phyloP scores from a whole-genome alignment of 92 coral and sea anemone genomes.

The Paragorgia papillata region DNA sequence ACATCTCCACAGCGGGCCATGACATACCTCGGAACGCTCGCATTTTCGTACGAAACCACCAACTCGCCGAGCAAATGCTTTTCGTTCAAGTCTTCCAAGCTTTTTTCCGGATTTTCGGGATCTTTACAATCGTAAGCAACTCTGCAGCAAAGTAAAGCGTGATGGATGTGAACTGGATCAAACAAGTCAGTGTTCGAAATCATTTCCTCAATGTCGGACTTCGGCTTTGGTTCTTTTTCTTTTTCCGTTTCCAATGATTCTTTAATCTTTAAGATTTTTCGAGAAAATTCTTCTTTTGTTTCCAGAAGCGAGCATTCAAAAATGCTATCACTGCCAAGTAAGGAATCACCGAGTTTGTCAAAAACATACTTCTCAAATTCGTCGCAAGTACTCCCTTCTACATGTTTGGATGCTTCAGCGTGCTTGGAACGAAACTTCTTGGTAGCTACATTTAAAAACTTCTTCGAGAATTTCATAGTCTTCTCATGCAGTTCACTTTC shows the following conservation, averaged over 20 bases:
- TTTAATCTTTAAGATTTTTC: not conserved
- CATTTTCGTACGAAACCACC: not conserved
- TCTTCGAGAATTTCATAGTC: no score
- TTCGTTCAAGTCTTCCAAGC: slow-evolving; percentile 4
- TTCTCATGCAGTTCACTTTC: no score
- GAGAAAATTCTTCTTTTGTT: not conserved
- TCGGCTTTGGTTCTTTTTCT: not conserved
- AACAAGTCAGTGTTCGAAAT: not conserved
- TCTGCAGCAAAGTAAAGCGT: slow-evolving; percentile 14
- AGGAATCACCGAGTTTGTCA: no score
- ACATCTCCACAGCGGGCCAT: slow-evolving; percentile 7
- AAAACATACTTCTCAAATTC: no score
- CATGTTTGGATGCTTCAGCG: no score
- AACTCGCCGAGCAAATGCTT: slow-evolving; percentile 2
- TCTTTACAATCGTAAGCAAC: slow-evolving; percentile 17
- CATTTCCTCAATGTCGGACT: slow-evolving; percentile 7
- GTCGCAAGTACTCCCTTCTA: no score
- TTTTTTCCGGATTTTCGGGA: not conserved
- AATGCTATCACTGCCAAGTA: no score
- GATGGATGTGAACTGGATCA: slow-evolving; percentile 12
- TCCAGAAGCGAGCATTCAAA: not conserved
- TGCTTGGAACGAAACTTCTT: no score
- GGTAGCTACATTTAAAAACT: no score
- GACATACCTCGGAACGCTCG: not conserved
- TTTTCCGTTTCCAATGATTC: not conserved